Evolutionary conservation across 2,888 invertebrate genomes (phyloP), one percentile per base, ranked within the genome.

Genomic region (Cremastobaeus sp.): DNA sequence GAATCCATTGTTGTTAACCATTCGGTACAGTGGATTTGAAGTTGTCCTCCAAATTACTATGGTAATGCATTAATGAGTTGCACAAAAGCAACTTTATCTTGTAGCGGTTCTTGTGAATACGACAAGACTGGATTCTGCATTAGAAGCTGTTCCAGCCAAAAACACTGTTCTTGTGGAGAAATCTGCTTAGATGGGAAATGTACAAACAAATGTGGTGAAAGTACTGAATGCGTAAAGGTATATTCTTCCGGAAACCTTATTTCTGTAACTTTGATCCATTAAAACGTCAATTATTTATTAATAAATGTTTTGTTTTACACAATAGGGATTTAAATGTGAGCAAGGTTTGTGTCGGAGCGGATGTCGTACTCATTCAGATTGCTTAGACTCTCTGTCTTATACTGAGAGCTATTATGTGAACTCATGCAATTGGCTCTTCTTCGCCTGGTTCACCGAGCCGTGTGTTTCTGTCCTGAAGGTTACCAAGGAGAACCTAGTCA

Each of bases 381-480:
- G 96, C 84, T 91, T 93, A 8, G 91, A 92, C 18, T 92, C 94
- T 65, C 92, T 94, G 85, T 89, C 93, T 9, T 97, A 96, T 83
- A 90, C 91, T 12, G 90, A 90, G 65, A 90, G 90, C 8, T 91
- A 93, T 82, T 95, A 95, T 82, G 88, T 91, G 41, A 91, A 93
- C 86, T 92, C 94, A 37, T 95, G 95, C 81, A n/a, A n/a, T n/a
- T n/a, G n/a, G n/a, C n/a, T n/a, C n/a, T n/a, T n/a, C n/a, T n/a
- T n/a, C n/a, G n/a, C n/a, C n/a, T n/a, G n/a, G n/a, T 94, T 77
- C 96, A 96, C 86, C 91, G 94, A 35, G 93, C 95, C 39, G 91
- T 96, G 2, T 97, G 97, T 84, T 91, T 95, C 66, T 97, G 97
- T 83, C 95, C 95, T 0, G 94, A 95, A 82, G 95, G 96, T 11